phyloP scores from a whole-genome alignment of 2,797 vertebrate genomes.

The Eurystomus glaucurus region DNA sequence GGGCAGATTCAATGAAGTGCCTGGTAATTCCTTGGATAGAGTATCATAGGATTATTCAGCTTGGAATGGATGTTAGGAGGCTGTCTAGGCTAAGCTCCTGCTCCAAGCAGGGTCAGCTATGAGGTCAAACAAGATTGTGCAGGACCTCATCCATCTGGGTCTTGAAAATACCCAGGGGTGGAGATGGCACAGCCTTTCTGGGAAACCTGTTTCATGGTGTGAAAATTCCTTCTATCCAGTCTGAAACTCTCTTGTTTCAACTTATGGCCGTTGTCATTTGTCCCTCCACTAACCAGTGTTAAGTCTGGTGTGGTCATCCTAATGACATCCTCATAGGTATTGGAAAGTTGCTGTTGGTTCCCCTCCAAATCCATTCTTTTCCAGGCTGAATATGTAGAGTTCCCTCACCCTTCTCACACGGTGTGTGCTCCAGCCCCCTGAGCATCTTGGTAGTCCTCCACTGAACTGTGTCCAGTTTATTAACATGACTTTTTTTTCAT shows the following conservation, averaged over 20 bases:
- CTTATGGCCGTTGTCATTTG: not conserved
- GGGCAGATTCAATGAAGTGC: not conserved
- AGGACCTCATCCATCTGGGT: not conserved
- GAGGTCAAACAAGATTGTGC: not conserved
- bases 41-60: not conserved
- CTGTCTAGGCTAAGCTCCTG: not conserved
- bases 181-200: not conserved
- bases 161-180: not conserved
- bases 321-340: not conserved
- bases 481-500: not conserved
- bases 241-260: not conserved
- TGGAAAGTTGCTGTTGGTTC: not conserved
- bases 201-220: not conserved
- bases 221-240: not conserved
- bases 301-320: not conserved
- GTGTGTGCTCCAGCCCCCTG: accelerated
- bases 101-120: not conserved
- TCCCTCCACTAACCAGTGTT: not conserved
- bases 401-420: not conserved
- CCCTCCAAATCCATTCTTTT: not conserved
- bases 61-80: not conserved
- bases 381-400: not conserved
- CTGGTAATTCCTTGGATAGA: not conserved
- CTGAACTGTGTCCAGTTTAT: not conserved
- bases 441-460: not conserved